These are phyloP conservation scores for Progne subis DNA, from an alignment of 2,113 vertebrate species.

Conservation along the genomic window DNA sequence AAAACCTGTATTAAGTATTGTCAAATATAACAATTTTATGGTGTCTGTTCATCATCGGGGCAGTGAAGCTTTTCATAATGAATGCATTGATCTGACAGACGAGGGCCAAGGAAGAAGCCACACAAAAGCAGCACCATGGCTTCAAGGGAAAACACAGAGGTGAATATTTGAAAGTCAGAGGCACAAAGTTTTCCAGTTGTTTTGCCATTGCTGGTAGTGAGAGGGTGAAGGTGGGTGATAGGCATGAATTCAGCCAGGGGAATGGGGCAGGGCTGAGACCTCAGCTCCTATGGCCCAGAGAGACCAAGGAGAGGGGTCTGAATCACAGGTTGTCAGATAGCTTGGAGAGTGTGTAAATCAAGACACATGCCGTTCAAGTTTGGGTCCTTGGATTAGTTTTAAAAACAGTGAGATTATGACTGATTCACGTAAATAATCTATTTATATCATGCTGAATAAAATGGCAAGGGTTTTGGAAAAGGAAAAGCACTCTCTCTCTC, in stretches of 20 bases:
- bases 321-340: rapidly evolving
- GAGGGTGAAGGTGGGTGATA: background rate
- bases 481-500: background rate
- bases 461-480: background rate
- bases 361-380: background rate
- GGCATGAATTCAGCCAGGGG: background rate
- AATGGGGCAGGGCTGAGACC: background rate
- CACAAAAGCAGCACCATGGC: rapidly evolving
- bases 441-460: background rate
- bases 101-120: background rate
- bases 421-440: background rate
- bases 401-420: background rate
- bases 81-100: background rate
- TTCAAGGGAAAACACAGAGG: background rate
- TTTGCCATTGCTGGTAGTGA: background rate
- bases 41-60: background rate
- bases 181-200: background rate
- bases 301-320: background rate
- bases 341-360: background rate
- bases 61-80: background rate
- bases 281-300: rapidly evolving
- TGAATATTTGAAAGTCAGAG: background rate
- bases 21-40: background rate
- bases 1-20: constrained; percentile 9
- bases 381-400: background rate